Evolutionary conservation across 2,797 vertebrate genomes (phyloP).

Genomic region (Manis javanica): DNA sequence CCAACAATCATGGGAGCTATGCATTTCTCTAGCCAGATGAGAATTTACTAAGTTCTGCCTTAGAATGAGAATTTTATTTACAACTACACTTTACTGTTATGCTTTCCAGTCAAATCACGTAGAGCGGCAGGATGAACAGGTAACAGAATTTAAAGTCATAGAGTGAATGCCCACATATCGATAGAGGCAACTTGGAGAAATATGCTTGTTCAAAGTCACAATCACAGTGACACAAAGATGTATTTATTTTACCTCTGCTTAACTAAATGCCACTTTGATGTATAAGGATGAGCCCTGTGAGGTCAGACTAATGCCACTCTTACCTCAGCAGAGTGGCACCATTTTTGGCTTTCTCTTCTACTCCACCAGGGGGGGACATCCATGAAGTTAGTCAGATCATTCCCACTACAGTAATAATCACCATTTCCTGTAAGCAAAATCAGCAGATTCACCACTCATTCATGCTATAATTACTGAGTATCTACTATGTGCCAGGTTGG

Average conservation of each 20-base stretch:
- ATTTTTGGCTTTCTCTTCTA: slow-evolving; percentile 85
- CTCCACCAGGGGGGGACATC: slow-evolving; percentile 79
- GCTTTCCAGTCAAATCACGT: background rate
- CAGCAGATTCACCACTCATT: background rate
- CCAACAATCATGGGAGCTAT: background rate
- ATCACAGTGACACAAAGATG: background rate
- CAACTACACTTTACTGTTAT: background rate
- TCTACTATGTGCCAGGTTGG: background rate
- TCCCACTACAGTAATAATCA: slow-evolving; percentile 96
- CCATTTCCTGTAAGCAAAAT: slow-evolving; percentile 90
- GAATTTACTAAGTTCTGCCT: background rate
- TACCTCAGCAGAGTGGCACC: slow-evolving; percentile 89
- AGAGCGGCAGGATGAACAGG: background rate
- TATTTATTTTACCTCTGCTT: background rate
- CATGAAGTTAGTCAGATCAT: slow-evolving; percentile 93
- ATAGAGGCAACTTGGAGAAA: background rate
- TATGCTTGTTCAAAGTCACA: background rate
- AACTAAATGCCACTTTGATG: background rate
- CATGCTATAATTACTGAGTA: background rate
- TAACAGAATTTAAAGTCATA: background rate
- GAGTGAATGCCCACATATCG: background rate
- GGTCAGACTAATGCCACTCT: background rate
- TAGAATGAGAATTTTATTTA: background rate
- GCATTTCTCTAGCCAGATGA: background rate
- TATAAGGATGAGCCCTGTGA: background rate